A percentile compares a stretch with the other conserved stretches of the same genome.
Conservation (phyloP, 2,888 invertebrate species). For the Allacma fusca region DNA sequence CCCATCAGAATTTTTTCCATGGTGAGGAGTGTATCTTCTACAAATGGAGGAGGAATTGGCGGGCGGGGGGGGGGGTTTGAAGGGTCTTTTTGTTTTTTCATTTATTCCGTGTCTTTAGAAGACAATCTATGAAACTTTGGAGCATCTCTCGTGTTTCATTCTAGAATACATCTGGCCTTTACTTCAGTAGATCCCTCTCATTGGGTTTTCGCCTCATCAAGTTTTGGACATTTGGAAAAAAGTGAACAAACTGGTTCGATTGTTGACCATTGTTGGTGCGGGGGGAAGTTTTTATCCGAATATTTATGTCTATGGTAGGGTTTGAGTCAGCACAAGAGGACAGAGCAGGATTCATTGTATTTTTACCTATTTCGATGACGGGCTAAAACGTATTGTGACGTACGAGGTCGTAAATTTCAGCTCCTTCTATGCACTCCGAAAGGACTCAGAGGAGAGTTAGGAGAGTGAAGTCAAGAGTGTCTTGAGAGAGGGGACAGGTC, state of each 20-base stretch:
- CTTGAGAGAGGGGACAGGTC: neutral
- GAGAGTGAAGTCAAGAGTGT: neutral
- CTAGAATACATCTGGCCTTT: neutral
- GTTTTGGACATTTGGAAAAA: conserved; percentile 15
- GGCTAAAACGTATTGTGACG: conserved; percentile 33
- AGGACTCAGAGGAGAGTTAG: neutral
- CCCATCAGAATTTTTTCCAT: no score
- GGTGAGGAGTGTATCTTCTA: no score
- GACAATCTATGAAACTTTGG: no score
- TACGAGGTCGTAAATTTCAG: conserved; percentile 31
- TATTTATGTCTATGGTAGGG: neutral
- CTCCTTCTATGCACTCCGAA: neutral
- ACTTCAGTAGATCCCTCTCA: no score
- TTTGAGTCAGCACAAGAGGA: neutral
- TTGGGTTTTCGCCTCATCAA: neutral
- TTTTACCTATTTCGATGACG: conserved; percentile 41
- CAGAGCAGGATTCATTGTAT: conserved; percentile 29
- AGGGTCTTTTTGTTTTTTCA: no score
- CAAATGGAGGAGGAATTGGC: no score
- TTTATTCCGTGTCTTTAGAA: no score
- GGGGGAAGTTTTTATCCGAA: conserved; percentile 8
- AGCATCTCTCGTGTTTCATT: no score
- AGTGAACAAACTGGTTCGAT: conserved; percentile 42
- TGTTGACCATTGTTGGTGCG: conserved; percentile 21
- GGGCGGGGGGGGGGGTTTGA: no score